Conservation (phyloP, 2,888 invertebrate species). For the Monoplex corrugatus region DNA sequence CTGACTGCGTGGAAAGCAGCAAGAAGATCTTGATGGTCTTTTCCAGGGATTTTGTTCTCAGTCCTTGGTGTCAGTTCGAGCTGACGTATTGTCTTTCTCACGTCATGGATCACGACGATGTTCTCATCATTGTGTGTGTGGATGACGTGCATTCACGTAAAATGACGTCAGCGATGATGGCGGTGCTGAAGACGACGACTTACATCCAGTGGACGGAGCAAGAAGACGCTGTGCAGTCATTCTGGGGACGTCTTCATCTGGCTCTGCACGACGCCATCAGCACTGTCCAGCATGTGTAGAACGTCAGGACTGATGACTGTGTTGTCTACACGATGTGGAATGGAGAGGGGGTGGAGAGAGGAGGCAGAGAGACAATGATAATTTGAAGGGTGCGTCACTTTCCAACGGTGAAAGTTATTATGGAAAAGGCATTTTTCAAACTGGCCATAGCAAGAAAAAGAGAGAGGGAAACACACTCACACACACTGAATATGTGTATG, state of each 20-base stretch:
- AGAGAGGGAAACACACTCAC: no score
- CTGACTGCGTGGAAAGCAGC: slow-evolving; percentile 87
- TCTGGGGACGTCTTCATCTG: slow-evolving; percentile 34
- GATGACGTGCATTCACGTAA: slow-evolving; percentile 86
- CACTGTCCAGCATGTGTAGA: no score
- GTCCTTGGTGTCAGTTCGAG: slow-evolving; percentile 66
- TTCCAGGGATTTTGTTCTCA: slow-evolving; percentile 82
- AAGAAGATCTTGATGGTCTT: slow-evolving; percentile 86
- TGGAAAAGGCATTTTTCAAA: no score
- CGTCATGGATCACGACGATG: slow-evolving; percentile 48
- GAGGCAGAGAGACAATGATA: no score
- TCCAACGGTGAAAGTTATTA: no score
- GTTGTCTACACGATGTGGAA: no score
- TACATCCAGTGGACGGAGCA: slow-evolving; percentile 70
- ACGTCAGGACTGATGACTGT: no score
- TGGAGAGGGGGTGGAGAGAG: no score
- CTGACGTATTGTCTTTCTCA: slow-evolving; percentile 55
- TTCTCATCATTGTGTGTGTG: slow-evolving; percentile 85
- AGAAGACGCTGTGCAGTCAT: slow-evolving; percentile 3
- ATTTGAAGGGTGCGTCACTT: no score
- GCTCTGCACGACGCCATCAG: slow-evolving; percentile 31
- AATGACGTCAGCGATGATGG: slow-evolving; percentile 86
- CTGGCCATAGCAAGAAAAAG: no score
- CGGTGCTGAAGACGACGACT: slow-evolving; percentile 87
- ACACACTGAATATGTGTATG: no score